These are phyloP conservation scores for Bombus ignitus DNA, from an alignment of 1,140 invertebrate species.

Conservation along the genomic window DNA sequence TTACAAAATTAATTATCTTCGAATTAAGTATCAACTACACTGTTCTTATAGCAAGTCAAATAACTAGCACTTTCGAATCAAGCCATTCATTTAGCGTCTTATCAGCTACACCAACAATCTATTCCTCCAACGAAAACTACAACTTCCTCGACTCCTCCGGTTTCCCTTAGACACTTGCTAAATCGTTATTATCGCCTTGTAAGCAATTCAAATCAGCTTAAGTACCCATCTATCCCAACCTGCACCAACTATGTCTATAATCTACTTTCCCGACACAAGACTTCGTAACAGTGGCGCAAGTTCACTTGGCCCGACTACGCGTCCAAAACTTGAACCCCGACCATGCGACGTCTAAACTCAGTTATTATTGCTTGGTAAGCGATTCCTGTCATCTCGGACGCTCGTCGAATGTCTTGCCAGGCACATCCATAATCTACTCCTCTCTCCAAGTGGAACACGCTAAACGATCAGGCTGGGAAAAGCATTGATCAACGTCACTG, in stretches of 20 bases:
- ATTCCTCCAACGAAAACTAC: too few relatives aligned
- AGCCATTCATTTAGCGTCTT: not conserved
- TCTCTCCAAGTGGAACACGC: not conserved
- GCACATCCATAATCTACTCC: not conserved
- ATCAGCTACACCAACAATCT: not conserved
- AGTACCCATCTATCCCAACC: not conserved
- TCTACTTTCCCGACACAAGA: not conserved
- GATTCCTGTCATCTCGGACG: not conserved
- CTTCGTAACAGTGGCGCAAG: not conserved
- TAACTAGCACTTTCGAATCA: not conserved
- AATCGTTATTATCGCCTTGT: not conserved
- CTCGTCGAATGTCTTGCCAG: not conserved
- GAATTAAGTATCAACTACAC: too few relatives aligned
- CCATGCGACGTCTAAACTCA: not conserved
- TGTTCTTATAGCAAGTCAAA: not conserved
- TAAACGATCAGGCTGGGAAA: not conserved
- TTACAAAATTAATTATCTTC: not conserved
- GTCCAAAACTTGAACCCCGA: not conserved
- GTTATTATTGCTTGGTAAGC: conserved; percentile 15
- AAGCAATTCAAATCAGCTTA: conserved; percentile 7
- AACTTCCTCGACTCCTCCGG: not conserved
- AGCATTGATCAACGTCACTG: conserved; percentile 64
- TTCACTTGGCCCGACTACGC: not conserved
- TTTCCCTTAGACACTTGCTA: not conserved
- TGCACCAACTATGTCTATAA: not conserved